Percentiles rank a stretch among this genome's conserved stretches.
These are phyloP conservation scores for Peromyscus polionotus DNA, from an alignment of 2,113 vertebrate species.

Conservation along the genomic window DNA sequence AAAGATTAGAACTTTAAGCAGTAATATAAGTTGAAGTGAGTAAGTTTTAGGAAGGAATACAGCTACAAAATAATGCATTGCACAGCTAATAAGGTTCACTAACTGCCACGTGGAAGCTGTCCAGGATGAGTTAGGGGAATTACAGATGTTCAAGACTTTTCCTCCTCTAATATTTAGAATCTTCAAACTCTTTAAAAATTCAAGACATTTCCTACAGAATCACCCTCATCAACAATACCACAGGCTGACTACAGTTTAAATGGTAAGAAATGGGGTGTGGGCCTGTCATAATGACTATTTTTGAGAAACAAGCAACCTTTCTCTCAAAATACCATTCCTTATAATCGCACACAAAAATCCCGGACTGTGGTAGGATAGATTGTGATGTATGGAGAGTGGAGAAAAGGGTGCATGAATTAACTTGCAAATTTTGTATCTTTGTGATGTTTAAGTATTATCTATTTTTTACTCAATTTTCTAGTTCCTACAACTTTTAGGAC, in stretches of 20 bases:
- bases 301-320: not conserved
- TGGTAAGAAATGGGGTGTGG: not conserved
- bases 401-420: not conserved
- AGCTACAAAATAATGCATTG: not conserved
- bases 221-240: not conserved
- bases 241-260: not conserved
- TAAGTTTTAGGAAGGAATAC: not conserved
- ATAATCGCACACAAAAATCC: not conserved
- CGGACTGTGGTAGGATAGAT: not conserved
- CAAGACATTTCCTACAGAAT: not conserved
- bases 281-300: not conserved
- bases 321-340: not conserved
- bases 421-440: not conserved
- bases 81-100: not conserved
- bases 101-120: too few species aligned
- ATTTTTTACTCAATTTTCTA: not conserved
- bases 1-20: not conserved
- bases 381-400: not conserved
- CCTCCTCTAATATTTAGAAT: not conserved
- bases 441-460: not conserved
- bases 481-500: not conserved
- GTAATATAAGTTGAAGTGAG: not conserved
- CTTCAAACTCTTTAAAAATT: not conserved
- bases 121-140: not conserved
- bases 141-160: not conserved